Conservation (phyloP, 1,140 invertebrate species). For the Onthophagus taurus region DNA sequence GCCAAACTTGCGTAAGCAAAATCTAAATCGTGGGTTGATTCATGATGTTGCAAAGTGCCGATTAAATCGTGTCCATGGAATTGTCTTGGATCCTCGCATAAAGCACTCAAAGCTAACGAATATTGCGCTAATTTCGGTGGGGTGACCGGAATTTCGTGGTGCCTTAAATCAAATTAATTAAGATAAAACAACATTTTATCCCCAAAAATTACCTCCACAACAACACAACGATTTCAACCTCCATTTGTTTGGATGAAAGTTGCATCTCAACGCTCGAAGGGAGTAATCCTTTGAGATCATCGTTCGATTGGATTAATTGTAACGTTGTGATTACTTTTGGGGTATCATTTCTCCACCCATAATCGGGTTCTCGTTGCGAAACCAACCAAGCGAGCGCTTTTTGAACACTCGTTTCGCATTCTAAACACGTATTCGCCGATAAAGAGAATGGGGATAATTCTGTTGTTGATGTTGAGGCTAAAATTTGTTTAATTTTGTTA, state of each 20-base stretch:
- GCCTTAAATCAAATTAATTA: constrained; percentile 38
- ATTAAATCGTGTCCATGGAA: constrained; percentile 70
- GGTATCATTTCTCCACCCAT: constrained; percentile 70
- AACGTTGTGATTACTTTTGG: constrained; percentile 58
- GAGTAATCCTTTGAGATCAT: constrained; percentile 40
- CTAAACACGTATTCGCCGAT: too few relatives aligned
- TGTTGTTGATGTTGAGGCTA: too few relatives aligned
- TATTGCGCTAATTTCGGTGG: constrained; percentile 63
- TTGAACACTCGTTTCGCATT: constrained; percentile 42
- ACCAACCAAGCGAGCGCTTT: constrained; percentile 56
- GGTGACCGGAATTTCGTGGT: constrained; percentile 61
- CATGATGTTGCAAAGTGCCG: constrained; percentile 46
- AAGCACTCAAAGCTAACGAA: constrained; percentile 60
- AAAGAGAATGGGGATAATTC: too few relatives aligned
- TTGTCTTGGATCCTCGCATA: constrained; percentile 71
- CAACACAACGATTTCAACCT: constrained; percentile 69
- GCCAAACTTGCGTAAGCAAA: constrained; percentile 57
- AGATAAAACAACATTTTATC: constrained; percentile 6
- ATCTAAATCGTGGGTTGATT: constrained; percentile 52
- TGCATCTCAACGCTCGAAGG: constrained; percentile 56
- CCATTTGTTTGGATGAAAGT: constrained; percentile 71
- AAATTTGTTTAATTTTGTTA: too few relatives aligned
- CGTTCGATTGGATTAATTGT: constrained; percentile 37
- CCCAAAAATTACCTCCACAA: constrained; percentile 53
- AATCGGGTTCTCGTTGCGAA: constrained; percentile 56